Evolutionary conservation across 2,797 vertebrate species (phyloP).

Genomic region (Syngnathus acus): DNA sequence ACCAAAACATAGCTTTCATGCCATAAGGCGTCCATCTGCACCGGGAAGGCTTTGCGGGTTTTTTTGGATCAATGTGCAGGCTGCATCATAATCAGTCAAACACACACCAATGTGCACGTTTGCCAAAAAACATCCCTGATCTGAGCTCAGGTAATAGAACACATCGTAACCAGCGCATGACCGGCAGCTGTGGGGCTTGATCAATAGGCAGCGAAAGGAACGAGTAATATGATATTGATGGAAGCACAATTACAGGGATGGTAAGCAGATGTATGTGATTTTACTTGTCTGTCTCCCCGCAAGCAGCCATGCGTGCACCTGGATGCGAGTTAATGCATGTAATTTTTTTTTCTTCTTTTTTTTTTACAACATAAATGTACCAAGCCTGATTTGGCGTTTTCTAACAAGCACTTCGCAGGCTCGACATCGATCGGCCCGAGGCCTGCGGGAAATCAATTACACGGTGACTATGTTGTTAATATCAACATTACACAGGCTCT

Average conservation of each 20-base stretch:
- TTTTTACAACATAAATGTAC: constrained; percentile 53
- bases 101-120: constrained; percentile 28
- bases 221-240: constrained; percentile 76
- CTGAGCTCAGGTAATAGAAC: constrained; percentile 55
- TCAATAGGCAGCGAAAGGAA: constrained; percentile 69
- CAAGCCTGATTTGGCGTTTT: constrained; percentile 32
- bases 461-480: constrained; percentile 28
- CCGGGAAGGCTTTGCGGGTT: constrained; percentile 41
- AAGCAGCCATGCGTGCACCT: constrained; percentile 18
- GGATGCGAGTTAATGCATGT: constrained; percentile 42
- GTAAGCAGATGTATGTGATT: constrained; percentile 40
- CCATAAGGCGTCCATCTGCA: constrained; percentile 32
- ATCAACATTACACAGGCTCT: constrained; percentile 19
- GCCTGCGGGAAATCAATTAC: constrained; percentile 57
- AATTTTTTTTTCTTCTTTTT: constrained; percentile 22
- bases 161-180: constrained; percentile 58
- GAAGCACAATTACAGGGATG: constrained; percentile 37
- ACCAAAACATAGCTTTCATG: constrained; percentile 24
- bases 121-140: neutral
- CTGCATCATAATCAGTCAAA: constrained; percentile 46
- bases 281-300: constrained; percentile 15
- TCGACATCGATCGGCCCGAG: constrained; percentile 22
- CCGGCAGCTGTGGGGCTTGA: constrained; percentile 46
- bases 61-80: constrained; percentile 53
- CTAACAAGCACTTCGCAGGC: constrained; percentile 18